A percentile compares a stretch with the other conserved stretches of the same genome.
phyloP scores from a whole-genome alignment of 2,113 vertebrate genomes.

The Rhabdornis inornatus region DNA sequence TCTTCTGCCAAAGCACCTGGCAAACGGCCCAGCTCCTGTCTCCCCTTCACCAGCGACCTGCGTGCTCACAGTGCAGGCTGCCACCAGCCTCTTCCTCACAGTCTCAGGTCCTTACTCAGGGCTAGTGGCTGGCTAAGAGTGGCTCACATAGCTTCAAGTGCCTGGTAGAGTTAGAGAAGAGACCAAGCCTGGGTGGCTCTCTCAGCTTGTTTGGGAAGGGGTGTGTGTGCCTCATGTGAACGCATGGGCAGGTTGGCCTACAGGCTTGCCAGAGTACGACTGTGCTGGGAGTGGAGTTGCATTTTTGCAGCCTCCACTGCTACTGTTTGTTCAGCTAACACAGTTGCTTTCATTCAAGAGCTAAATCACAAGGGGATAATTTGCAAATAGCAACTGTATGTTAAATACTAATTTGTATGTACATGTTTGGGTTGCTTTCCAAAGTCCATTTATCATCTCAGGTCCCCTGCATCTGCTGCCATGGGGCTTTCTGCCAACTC shows the following conservation, averaged over 20 bases:
- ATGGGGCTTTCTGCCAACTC: slow-evolving; percentile 33
- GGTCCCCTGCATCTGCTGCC: slow-evolving; percentile 42
- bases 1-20: not conserved
- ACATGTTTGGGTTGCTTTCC: slow-evolving; percentile 63
- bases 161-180: not conserved
- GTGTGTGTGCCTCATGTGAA: not conserved
- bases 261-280: rapidly evolving
- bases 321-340: slow-evolving; percentile 57
- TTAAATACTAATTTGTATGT: slow-evolving; percentile 70
- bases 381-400: slow-evolving; percentile 66
- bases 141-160: not conserved
- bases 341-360: slow-evolving; percentile 32
- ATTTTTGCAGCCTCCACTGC: not conserved
- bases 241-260: rapidly evolving
- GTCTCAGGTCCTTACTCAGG: not conserved
- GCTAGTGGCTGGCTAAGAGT: not conserved
- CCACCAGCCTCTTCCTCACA: not conserved
- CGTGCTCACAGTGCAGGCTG: rapidly evolving
- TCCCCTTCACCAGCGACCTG: not conserved
- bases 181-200: not conserved
- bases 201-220: not conserved
- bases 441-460: slow-evolving; percentile 60
- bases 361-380: slow-evolving; percentile 52
- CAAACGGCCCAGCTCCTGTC: rapidly evolving
- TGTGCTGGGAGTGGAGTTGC: not conserved